Percentiles rank a stretch among this genome's conserved stretches.
phyloP scores from a whole-genome alignment of 2,113 vertebrate species.

The Australoheros scitulus region DNA sequence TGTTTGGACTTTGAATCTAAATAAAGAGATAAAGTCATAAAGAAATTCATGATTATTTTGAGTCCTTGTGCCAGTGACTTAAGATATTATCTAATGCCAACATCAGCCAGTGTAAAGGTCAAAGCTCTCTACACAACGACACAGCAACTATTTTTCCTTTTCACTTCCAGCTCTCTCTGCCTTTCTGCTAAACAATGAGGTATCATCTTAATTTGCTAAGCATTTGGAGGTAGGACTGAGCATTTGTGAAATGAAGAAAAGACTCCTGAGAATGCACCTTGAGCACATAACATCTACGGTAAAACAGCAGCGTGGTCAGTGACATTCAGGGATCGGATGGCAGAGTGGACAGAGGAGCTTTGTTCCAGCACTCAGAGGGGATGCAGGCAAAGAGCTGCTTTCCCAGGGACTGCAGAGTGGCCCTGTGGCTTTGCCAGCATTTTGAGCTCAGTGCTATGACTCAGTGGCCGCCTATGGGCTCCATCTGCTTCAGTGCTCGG shows the following conservation, averaged over 20 bases:
- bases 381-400: slow-evolving; percentile 48
- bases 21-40: neutral
- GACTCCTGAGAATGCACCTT: slow-evolving; percentile 36
- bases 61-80: neutral
- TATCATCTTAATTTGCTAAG: neutral
- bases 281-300: neutral
- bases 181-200: neutral
- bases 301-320: slow-evolving; percentile 14
- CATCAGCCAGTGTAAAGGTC: neutral
- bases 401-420: slow-evolving; percentile 50
- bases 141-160: neutral
- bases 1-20: neutral
- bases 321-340: slow-evolving; percentile 69
- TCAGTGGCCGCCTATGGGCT: slow-evolving; percentile 53
- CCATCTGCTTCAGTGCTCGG: slow-evolving; percentile 56
- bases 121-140: neutral
- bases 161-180: neutral
- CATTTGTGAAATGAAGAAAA: slow-evolving; percentile 7
- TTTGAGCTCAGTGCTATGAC: slow-evolving; percentile 47
- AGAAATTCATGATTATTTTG: neutral
- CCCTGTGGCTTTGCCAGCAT: slow-evolving; percentile 35
- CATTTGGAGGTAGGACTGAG: neutral
- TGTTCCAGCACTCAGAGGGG: slow-evolving; percentile 64
- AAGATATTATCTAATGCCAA: neutral
- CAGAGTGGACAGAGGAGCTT: slow-evolving; percentile 69